Evolutionary conservation across 2,113 vertebrate species (phyloP).

Genomic region (Aramus guarauna): DNA sequence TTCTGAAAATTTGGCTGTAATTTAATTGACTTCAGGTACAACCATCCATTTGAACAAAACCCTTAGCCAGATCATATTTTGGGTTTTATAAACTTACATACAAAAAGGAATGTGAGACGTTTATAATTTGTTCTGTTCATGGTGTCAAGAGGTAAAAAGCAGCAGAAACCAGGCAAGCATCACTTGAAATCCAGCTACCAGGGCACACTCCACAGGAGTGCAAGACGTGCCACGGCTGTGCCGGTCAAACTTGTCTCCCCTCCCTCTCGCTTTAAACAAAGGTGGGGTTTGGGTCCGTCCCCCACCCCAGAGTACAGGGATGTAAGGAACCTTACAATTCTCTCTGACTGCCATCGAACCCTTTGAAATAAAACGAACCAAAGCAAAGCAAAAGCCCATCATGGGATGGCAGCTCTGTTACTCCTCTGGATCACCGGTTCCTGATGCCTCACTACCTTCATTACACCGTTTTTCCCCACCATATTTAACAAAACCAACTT

Average conservation of each 20-base stretch:
- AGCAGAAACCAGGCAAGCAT: neutral
- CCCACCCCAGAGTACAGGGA: neutral
- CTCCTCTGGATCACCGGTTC: neutral
- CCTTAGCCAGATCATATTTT: neutral
- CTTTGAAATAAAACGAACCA: neutral
- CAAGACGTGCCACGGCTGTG: neutral
- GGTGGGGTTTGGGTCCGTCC: accelerated
- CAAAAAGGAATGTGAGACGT: neutral
- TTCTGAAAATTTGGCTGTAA: neutral
- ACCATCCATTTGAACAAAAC: neutral
- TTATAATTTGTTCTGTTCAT: neutral
- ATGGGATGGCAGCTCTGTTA: neutral
- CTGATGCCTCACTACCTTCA: neutral
- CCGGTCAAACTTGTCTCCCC: too few relatives aligned
- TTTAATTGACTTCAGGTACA: neutral
- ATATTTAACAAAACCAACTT: neutral
- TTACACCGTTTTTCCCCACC: neutral
- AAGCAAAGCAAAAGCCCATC: neutral
- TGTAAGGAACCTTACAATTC: neutral
- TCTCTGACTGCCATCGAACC: neutral
- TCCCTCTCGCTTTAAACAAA: neutral
- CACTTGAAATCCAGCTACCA: neutral
- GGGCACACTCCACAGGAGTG: neutral
- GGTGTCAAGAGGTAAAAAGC: neutral
- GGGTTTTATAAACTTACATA: neutral